A percentile compares a stretch with the other conserved stretches of the same genome.
These are phyloP conservation scores for Charina bottae DNA, from an alignment of 2,113 vertebrate genomes.

Conservation along the genomic window DNA sequence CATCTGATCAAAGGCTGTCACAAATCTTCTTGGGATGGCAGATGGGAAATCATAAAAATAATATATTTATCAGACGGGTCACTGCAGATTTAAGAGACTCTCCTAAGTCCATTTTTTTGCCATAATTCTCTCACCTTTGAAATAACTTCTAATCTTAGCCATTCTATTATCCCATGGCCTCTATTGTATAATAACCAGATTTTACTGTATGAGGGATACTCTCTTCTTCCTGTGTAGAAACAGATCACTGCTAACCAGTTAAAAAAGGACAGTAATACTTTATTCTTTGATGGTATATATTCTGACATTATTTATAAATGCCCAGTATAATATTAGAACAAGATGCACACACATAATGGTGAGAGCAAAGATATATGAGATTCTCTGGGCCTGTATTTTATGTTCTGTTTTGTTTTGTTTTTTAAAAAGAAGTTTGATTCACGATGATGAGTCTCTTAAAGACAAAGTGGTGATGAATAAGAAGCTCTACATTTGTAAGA, in stretches of 20 bases:
- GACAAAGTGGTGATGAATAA: background rate
- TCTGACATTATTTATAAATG: background rate
- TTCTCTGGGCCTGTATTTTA: too few species aligned
- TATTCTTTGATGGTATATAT: conserved; percentile 31
- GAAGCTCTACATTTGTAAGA: background rate
- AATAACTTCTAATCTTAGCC: conserved; percentile 52
- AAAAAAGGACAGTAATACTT: background rate
- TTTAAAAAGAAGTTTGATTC: conserved; percentile 9
- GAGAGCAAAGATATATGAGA: background rate
- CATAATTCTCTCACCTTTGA: conserved; percentile 56
- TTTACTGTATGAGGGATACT: conserved; percentile 11
- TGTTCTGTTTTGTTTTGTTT: too few species aligned
- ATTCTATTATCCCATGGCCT: conserved; percentile 46
- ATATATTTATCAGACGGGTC: conserved; percentile 64
- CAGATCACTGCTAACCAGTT: background rate
- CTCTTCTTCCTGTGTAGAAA: background rate
- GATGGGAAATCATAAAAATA: conserved; percentile 49
- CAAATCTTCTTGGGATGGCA: conserved; percentile 68
- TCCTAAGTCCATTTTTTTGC: conserved; percentile 55
- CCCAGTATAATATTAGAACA: background rate
- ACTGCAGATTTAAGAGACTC: conserved; percentile 63
- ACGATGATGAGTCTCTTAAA: background rate
- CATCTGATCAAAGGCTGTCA: conserved; percentile 65
- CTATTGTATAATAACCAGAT: conserved; percentile 24
- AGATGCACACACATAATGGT: background rate